Conservation (phyloP, 2,113 vertebrate species). For the Anas platyrhynchos region DNA sequence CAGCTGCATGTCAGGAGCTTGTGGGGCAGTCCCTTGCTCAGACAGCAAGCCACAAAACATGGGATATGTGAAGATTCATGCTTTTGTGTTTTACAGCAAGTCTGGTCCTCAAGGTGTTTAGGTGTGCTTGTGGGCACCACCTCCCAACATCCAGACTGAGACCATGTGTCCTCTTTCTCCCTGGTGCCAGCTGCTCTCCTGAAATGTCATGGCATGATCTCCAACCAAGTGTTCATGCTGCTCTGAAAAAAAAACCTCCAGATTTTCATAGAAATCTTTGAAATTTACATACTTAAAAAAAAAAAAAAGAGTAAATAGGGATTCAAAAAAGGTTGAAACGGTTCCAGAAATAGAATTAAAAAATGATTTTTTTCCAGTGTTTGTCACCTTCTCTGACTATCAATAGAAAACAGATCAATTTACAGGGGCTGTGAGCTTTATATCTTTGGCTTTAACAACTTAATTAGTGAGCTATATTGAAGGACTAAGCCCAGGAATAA, state of each 20-base stretch:
- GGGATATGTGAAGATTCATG: background rate
- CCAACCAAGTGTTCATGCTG: background rate
- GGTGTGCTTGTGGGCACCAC: background rate
- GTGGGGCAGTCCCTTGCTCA: background rate
- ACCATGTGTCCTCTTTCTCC: background rate
- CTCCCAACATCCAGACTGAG: background rate
- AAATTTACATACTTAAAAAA: background rate
- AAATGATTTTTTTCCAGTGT: background rate
- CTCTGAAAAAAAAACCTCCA: background rate
- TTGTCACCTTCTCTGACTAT: background rate
- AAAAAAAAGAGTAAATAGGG: background rate
- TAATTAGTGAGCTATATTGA: background rate
- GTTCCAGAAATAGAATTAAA: background rate
- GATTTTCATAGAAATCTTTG: background rate
- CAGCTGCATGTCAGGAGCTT: background rate
- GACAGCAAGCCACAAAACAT: background rate
- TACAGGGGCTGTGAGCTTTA: background rate
- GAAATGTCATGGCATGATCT: background rate
- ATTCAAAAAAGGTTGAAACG: background rate
- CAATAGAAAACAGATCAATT: background rate
- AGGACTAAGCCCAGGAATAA: background rate
- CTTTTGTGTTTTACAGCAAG: background rate
- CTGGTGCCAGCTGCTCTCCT: background rate
- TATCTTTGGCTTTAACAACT: background rate
- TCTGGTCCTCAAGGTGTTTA: background rate